Base-by-base conservation (phyloP, 2,888 invertebrate genomes). In the Ctenicera cuprea region DNA sequence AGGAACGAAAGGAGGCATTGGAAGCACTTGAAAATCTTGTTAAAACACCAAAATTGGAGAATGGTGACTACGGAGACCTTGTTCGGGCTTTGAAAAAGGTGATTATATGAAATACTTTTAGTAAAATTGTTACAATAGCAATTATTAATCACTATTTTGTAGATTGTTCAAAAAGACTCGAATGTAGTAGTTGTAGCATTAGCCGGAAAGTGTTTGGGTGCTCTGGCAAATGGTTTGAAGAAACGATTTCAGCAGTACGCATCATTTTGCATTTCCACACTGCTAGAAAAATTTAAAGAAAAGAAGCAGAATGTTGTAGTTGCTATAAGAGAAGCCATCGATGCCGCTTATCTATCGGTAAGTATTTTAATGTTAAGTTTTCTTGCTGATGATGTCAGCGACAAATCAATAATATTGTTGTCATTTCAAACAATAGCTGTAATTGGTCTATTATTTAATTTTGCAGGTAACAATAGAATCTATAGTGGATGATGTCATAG, bases 251-350 rank as follows among this genome's bases (percentile, higher is more conserved):
- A 93, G 9, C 92, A 94, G 0, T 97, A 97, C 88, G 94, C 97
- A 0, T 87, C 90, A 22, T 92, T 93, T 0, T 94, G 94, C 80
- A 88, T 96, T 0, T 90, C 94, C 8, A 89, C 94, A 0, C 89
- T 98, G 62, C 87, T 99, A 38, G 98, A 99, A 82, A 99, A 99
- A 87, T 99, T 99, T 84, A 97, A 97, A 83, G 99, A 99, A 87
- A 99, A 98, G 89, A 99, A 99, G 83, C 90, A 93, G 1, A 94
- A 92, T 83, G 98, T 99, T 0, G 97, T 99, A 0, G 85, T 91
- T 1, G 94, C 96, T 0, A 87, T 99, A 52, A 89, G 96, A 66
- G 98, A 98, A 73, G 95, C 97, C 4, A 93, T 95, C 20, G 99
- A 99, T 88, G 95, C 95, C 41, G 92, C 96, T 77, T 97, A 94